Conservation (phyloP, 2,113 vertebrate genomes). For the Crotalus horridus region DNA sequence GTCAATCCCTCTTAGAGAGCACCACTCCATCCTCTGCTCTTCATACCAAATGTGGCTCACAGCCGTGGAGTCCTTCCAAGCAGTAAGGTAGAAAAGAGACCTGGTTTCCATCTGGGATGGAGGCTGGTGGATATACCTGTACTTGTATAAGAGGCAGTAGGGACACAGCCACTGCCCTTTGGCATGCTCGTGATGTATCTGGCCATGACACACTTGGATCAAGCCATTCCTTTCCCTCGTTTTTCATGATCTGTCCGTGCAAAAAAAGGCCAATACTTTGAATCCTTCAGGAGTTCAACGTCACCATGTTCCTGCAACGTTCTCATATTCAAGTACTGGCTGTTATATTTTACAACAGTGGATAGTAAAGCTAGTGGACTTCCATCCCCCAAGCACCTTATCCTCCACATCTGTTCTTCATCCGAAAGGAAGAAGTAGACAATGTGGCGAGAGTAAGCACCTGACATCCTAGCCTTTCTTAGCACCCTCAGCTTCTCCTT, state of each 20-base stretch:
- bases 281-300: constrained; percentile 60
- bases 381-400: constrained; percentile 51
- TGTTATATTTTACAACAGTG: constrained; percentile 62
- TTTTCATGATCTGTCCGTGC: constrained; percentile 54
- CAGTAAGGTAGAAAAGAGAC: constrained; percentile 51
- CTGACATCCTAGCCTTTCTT: constrained; percentile 59
- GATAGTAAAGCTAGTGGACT: constrained; percentile 48
- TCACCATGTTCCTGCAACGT: constrained; percentile 60
- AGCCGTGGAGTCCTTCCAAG: constrained; percentile 43
- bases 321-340: constrained; percentile 59
- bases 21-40: constrained; percentile 59
- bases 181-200: constrained; percentile 55
- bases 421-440: constrained; percentile 58
- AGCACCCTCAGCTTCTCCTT: constrained; percentile 65
- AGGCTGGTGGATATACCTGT: constrained; percentile 48
- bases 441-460: constrained; percentile 40
- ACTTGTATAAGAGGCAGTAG: constrained; percentile 58
- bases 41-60: constrained; percentile 44
- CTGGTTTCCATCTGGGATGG: constrained; percentile 43
- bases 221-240: constrained; percentile 49
- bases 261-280: constrained; percentile 59
- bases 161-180: constrained; percentile 55
- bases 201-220: constrained; percentile 7
- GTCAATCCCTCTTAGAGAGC: constrained; percentile 46
- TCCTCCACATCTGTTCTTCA: constrained; percentile 61